Evolutionary conservation across 2,113 vertebrate genomes (phyloP), one percentile per base, ranked within the genome.

Genomic region (Boleophthalmus pectinirostris): DNA sequence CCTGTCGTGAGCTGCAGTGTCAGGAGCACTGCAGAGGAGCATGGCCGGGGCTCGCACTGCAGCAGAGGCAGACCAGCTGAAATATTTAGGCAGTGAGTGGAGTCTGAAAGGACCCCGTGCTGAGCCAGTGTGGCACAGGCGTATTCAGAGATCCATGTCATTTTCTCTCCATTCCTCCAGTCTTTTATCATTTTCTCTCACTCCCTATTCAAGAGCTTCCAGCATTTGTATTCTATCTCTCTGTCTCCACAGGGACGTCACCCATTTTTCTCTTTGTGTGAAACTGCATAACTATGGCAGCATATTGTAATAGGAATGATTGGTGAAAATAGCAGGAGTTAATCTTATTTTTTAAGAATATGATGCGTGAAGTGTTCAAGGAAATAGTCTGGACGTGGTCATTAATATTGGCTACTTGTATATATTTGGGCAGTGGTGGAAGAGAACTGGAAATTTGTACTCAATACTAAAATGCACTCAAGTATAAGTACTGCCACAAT

Each of bases 61-160:
- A 86, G 90, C 86, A 87, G 68, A 71, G 79, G 81, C 74, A 73
- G 68, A 85, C 9, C 76, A 81, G 85, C 86, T 93, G 86, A 93
- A 94, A 94, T 93, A 93, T 93, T 94, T 90, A 93, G 78, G 86
- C 79, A 85, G 86, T 84, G 84, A 81, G 87, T 87, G 85, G 79
- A 89, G 77, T 90, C 87, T 91, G 73, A 84, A 78, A 81, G 9
- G 68, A 58, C 68, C 81, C 1, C 53, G 67, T 79, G 82, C 74
- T 74, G 76, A 69, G 64, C 74, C 16, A 74, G 54, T 80, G 65
- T 70, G 63, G 72, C 60, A 47, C 18, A 29, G 35, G 68, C 68
- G 77, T 3, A 45, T 56, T 82, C 56, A 35, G 57, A 56, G 69
- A 29, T 69, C 66, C 63, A 18, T 63, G 35, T 68, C 10, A 57